Conservation (phyloP, 2,888 invertebrate genomes). For the Euzetes globulus region DNA sequence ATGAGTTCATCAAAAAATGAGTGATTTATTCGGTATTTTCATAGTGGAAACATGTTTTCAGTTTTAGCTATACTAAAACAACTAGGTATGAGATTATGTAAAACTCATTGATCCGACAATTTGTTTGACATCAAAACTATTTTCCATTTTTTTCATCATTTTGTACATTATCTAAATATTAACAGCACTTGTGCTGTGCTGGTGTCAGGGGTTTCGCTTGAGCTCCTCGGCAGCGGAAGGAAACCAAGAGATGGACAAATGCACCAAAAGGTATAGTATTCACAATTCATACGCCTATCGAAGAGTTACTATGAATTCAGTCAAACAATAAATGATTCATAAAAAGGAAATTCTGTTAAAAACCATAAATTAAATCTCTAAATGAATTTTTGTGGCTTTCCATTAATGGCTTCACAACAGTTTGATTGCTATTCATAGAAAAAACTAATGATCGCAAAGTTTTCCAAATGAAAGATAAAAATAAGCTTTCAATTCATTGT, state of each 20-base stretch:
- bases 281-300: neutral
- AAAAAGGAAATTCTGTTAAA: neutral
- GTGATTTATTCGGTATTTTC: too few species aligned
- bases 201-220: slow-evolving; percentile 22
- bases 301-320: neutral
- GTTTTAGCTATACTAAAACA: too few species aligned
- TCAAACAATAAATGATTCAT: neutral
- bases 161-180: neutral
- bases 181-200: neutral
- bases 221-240: slow-evolving; percentile 15
- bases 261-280: neutral
- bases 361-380: neutral
- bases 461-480: too few species aligned
- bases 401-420: too few species aligned
- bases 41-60: too few species aligned
- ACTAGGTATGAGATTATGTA: neutral
- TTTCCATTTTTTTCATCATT: neutral
- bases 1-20: neutral
- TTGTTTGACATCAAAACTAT: neutral
- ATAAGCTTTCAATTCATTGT: neutral
- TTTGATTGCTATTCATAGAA: too few species aligned
- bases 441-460: too few species aligned
- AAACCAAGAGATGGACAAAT: slow-evolving; percentile 11
- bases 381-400: too few species aligned
- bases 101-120: neutral